Base-by-base conservation (phyloP, 2,888 invertebrate genomes). In the Hirtodrosophila duncani region DNA sequence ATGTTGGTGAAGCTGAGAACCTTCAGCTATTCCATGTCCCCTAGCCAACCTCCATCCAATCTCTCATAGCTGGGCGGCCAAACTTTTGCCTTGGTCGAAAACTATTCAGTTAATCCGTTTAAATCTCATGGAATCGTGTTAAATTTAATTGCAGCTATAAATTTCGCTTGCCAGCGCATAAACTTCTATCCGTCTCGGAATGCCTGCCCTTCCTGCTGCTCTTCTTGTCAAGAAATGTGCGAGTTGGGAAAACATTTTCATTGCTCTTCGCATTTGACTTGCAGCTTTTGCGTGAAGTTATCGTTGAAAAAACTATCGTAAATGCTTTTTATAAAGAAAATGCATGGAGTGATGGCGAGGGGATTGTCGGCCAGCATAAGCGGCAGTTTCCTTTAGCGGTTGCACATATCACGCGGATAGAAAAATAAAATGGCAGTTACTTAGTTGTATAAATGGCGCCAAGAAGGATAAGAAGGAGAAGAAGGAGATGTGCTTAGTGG, bases 91-190 rank as follows among this genome's bases (percentile, higher is more conserved):
- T 50, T 66, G 62, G 29, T 53, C 48, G 33, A 63, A 38, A 71
- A 71, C 71, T 72, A 72, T 81, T 81, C 70, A 65, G 62, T 62
- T 72, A 78, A 81, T 72, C 70, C 81, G 67, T 46, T 81, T 57
- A 75, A 75, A 79, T 70, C 80, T 62, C 77, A 60, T 62, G 59
- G 53, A 59, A 70, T 81, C 77, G 60, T 79, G 80, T 79, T 79
- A 64, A 79, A 67, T 81, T 75, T 75, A 75, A 75, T 75, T 75
- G 82, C 65, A 58, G 80, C 77, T 38, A 81, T 81, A 75, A 75
- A 75, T 75, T 78, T 74, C 38, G 30, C 62, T 55, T 39, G 53
- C 50, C 55, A 55, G 51, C 66, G 52, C 66, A 81, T 72, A 72
- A 72, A 81, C 59, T 59, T 81, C 58, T 56, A 74, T 80, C 65